Evolutionary conservation across 2,797 vertebrate genomes (phyloP), one percentile per base, ranked within the genome.

Genomic region (Smutsia temminckii): DNA sequence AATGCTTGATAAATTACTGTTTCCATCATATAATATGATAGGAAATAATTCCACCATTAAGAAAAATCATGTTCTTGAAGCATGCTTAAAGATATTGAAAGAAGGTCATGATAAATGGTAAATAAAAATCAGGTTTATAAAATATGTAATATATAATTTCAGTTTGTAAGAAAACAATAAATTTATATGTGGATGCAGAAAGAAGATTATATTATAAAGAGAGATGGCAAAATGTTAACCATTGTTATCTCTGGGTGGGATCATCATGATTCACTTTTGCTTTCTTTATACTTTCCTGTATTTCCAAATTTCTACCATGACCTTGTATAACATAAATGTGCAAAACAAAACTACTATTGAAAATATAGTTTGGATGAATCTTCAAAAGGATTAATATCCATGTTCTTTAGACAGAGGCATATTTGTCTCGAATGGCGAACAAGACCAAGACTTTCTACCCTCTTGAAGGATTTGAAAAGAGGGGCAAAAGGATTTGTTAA

Each of bases 21-120:
- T 92, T 91, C 49, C 40, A 49, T 63, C 23, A 89, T 37, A 57
- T 49, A 93, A 63, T 64, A 88, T 32, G 49, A 77, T 51, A 14
- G 17, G 68, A 53, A 74, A 55, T 85, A 89, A 85, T 75, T 68
- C 6, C 53, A 14, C 25, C 14, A 85, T 61, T 89, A 32, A 80
- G 46, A 93, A 93, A 69, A 83, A 61, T 66, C n/a, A 93, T 63
- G 11, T 68, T 72, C 51, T 93, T 95, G 27, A 91, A 92, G 25
- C 10, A 20, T 75, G 77, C 16, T 89, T 92, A 57, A 89, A 91
- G 12, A 79, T 93, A 85, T 89, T 77, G 20, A 89, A 89, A 93
- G 27, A 77, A 42, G 11, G 7, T 88, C 32, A 85, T 89, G 74
- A 91, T 71, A 37, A 84, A 84, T 72, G 40, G 34, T 32, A 89